These are phyloP conservation scores for Eubasilissa splendida DNA, from an alignment of 2,888 invertebrate genomes.

Conservation along the genomic window DNA sequence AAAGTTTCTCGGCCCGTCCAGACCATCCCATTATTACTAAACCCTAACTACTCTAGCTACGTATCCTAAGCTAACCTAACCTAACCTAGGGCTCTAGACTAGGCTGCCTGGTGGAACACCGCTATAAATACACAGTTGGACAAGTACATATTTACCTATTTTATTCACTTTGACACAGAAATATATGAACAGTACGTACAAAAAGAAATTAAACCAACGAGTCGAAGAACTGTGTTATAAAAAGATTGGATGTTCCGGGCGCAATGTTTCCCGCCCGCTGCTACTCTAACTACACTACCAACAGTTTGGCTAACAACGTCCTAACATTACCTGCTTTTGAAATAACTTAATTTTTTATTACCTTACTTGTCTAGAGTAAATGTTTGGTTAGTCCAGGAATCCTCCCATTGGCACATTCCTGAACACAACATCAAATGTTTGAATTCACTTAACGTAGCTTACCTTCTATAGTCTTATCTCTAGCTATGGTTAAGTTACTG, in stretches of 20 bases:
- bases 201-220: slow-evolving; percentile 40
- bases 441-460: slow-evolving; percentile 50
- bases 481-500: slow-evolving; percentile 16
- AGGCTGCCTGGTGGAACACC: slow-evolving; percentile 73
- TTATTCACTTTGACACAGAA: slow-evolving; percentile 45
- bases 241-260: slow-evolving; percentile 26
- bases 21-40: slow-evolving; percentile 63
- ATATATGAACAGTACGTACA: slow-evolving; percentile 43
- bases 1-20: slow-evolving; percentile 74
- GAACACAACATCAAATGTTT: slow-evolving; percentile 56
- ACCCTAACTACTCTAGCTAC: slow-evolving; percentile 71
- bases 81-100: slow-evolving; percentile 68
- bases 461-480: slow-evolving; percentile 30
- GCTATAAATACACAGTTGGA: slow-evolving; percentile 73
- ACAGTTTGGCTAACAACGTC: slow-evolving; percentile 52
- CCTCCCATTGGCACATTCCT: slow-evolving; percentile 54
- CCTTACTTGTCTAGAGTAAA: slow-evolving; percentile 48
- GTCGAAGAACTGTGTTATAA: slow-evolving; percentile 11
- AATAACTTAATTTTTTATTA: slow-evolving; percentile 50
- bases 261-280: slow-evolving; percentile 18
- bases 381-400: slow-evolving; percentile 51
- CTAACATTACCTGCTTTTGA: slow-evolving; percentile 18
- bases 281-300: slow-evolving; percentile 43
- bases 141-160: slow-evolving; percentile 63
- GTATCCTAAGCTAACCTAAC: slow-evolving; percentile 74